Evolutionary conservation across 2,888 invertebrate species (phyloP), one percentile per base, ranked within the genome.

Genomic region (Drosophila longiperda): DNA sequence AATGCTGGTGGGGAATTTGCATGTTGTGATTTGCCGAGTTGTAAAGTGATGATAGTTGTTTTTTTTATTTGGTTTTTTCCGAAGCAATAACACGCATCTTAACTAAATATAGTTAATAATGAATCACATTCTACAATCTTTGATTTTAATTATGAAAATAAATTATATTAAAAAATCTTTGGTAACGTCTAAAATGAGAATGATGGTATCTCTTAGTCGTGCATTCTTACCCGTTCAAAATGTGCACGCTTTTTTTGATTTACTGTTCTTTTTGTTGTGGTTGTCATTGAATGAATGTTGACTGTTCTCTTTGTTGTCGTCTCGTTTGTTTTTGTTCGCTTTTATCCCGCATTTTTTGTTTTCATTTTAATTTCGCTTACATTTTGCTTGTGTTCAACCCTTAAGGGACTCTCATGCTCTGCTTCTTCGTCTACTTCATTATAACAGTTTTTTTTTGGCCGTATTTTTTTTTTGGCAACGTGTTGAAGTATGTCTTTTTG

Each of bases 401-500:
- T 50, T 58, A 64, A 52, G 17, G 23, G 42, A 26, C 36, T 32
- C 50, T 26, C 5, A 15, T 36, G n/a, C 38, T 45, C 11, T 42
- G 29, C 57, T 45, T 53, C 36, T 58, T 49, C 42, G 48, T 40
- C 48, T n/a, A 20, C 20, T 33, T 52, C 33, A 23, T 61, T 49
- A 38, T 55, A 57, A 7, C 20, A 15, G 0, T 3, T 57, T n/a
- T 45, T 49, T 40, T 48, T 55, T 61, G 15, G 20, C 20, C 15
- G 4, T 7, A 29, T 4, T 54, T 50, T 36, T 36, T 60, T 17
- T 65, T 63, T 69, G 48, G 42, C 69, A 83, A 87, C 88, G 65
- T 83, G 83, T 87, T 84, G 88, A 87, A 85, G 80, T 73, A 72
- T 80, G 62, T 75, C 52, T 67, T 55, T 38, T 29, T 45, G 62